phyloP scores from a whole-genome alignment of 2,797 vertebrate genomes.

The Acanthis flammea region DNA sequence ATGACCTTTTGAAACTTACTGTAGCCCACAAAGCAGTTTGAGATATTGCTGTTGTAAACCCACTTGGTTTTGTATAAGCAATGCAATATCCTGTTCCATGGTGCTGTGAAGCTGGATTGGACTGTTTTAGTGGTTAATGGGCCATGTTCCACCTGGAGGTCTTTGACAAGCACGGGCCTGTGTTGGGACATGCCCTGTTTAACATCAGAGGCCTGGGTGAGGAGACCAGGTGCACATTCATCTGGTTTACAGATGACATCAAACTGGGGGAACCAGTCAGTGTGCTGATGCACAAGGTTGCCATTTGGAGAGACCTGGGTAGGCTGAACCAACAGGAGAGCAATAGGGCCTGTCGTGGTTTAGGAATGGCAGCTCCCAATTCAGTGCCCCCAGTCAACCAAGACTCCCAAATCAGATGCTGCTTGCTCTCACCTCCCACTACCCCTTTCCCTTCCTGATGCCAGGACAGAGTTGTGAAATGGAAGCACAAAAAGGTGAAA shows the following conservation, averaged over 20 bases:
- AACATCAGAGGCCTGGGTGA: not conserved
- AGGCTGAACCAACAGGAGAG: not conserved
- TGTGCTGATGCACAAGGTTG: not conserved
- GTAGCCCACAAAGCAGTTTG: not conserved
- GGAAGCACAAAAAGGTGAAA: not conserved
- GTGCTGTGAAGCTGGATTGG: not conserved
- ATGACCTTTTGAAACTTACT: not conserved
- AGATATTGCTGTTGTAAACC: not conserved
- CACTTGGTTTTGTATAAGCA: not conserved
- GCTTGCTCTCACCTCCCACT: not conserved
- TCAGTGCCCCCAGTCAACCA: not conserved
- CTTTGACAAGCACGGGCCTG: not conserved
- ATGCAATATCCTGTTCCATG: not conserved
- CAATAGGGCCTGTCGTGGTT: rapidly evolving
- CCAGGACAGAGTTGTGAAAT: not conserved
- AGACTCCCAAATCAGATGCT: not conserved
- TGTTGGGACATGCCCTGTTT: not conserved
- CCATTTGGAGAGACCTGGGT: rapidly evolving
- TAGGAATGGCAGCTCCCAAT: not conserved
- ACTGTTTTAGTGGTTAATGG: not conserved
- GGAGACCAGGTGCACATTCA: not conserved
- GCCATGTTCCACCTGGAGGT: not conserved
- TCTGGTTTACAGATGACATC: not conserved
- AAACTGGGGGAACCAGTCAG: not conserved
- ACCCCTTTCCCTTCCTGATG: not conserved